Evolutionary conservation across 2,113 vertebrate genomes (phyloP), one percentile per base, ranked within the genome.

Genomic region (Paramormyrops kingsleyae): DNA sequence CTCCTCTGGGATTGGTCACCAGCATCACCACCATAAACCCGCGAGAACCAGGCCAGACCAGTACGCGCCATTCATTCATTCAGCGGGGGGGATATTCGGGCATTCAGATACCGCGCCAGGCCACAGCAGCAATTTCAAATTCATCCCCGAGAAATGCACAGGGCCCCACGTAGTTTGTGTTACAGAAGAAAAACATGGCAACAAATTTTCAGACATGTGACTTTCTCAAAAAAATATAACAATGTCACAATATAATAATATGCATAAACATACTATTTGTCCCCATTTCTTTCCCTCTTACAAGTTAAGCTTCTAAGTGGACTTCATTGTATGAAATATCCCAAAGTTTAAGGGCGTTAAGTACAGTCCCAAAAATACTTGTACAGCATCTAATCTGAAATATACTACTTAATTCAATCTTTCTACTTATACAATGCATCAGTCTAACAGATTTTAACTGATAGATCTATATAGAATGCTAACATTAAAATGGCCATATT

Each of bases 161-260:
- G 97, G 98, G 97, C 98, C 96, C 98, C 98, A 98, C 98, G 96
- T 96, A 98, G 98, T 99, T 98, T 98, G 97, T 97, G 97, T 99
- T 99, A 99, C 98, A 98, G 98, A 96, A 99, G 97, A 99, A 98
- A 99, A 98, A 99, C 98, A 99, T 98, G 98, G 98, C 98, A 99
- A 99, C 98, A 99, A 96, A 98, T 98, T 98, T 99, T 98, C 97
- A 99, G 98, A 97, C 98, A 97, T 97, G 97, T 98, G 96, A 97
- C 96, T 98, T 96, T 95, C 97, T 96, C 93, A 96, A 95, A 92
- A 92, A 96, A 90, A 91, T 97, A 96, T 96, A 94, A 96, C 96
- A 96, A 95, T 96, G 95, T 96, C 97, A 92, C 94, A 95, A 96
- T 96, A 80, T 80, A 80, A 74, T 74, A 74, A 80, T 70, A 96